Base-by-base conservation (phyloP, 2,888 invertebrate species). In the Cataglyphis rosenhaueri region DNA sequence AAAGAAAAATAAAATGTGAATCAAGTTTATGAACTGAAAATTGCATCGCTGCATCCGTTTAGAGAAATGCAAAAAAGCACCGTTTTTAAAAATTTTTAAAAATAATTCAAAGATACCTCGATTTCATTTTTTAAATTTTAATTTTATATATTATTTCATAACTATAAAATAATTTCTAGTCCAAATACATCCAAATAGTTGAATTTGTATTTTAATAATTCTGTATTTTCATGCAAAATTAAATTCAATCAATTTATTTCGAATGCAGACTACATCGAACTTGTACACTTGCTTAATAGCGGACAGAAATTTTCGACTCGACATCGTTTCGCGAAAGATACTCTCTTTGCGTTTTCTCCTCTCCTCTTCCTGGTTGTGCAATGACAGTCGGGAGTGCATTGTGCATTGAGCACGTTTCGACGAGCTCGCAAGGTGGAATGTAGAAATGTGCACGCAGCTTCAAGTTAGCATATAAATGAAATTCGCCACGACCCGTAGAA, bases 391-490 rank as follows among this genome's bases (percentile, higher is more conserved):
- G 38, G 83, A 35, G 48, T 32, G 85, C 73, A 64, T 52, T 44
- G 52, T 52, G 82, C 83, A 84, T 81, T 38, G 79, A 84, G 82
- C 90, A 89, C 89, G 90, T 90, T 86, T 90, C 88, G 73, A 79
- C 81, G 84, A 76, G 88, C 86, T 90, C 87, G 89, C 86, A 88
- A 90, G 87, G 88, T 82, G 85, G 88, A 90, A 87, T 85, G 85
- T 85, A 78, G 85, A 87, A 84, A 86, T 83, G 82, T 82, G 82
- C 83, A 89, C 91, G 90, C 89, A 86, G 90, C 89, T 84, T 84
- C 84, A 85, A 84, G 88, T 92, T 93, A 92, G 92, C 92, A 93
- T 93, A 93, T 93, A 93, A 93, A 93, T 93, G 92, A 93, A 92
- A 92, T 92, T 91, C 91, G 83, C 87, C 90, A 88, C 81, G 89